These are phyloP conservation scores for Ephialtes manifestator DNA, from an alignment of 2,888 invertebrate genomes.

Conservation along the genomic window DNA sequence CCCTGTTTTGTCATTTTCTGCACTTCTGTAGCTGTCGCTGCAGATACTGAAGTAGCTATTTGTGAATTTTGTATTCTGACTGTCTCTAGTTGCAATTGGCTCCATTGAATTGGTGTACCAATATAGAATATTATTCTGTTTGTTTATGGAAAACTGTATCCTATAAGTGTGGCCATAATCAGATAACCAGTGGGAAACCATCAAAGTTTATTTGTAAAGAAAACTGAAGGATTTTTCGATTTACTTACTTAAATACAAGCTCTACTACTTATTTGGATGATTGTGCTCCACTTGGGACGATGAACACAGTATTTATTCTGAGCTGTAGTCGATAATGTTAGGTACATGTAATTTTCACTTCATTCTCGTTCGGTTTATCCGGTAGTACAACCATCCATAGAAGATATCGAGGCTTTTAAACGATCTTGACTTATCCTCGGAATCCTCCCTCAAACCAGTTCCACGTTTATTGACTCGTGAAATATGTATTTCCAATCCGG, in stretches of 20 bases:
- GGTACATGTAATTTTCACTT: neutral
- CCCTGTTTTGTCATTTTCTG: conserved; percentile 3
- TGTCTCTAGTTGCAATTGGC: neutral
- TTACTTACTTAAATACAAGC: neutral
- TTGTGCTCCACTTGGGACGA: neutral
- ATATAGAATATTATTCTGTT: neutral
- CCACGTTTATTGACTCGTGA: conserved; percentile 65
- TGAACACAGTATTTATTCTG: neutral
- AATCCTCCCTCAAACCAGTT: conserved; percentile 40
- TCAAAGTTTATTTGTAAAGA: neutral
- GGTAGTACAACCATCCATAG: neutral
- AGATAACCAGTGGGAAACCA: neutral
- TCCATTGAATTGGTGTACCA: neutral
- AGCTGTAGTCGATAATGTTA: neutral
- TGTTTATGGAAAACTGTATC: neutral
- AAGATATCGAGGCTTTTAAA: neutral
- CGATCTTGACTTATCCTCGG: conserved; percentile 29
- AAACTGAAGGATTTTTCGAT: neutral
- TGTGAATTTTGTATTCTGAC: neutral
- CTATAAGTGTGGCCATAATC: neutral
- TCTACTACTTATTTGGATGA: neutral
- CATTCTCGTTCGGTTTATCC: neutral
- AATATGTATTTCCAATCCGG: conserved; percentile 72
- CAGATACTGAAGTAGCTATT: neutral
- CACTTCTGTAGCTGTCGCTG: neutral